A percentile compares a stretch with the other conserved stretches of the same genome.
Evolutionary conservation across 1,140 invertebrate species (phyloP).

Genomic region (Epicauta chinensis): DNA sequence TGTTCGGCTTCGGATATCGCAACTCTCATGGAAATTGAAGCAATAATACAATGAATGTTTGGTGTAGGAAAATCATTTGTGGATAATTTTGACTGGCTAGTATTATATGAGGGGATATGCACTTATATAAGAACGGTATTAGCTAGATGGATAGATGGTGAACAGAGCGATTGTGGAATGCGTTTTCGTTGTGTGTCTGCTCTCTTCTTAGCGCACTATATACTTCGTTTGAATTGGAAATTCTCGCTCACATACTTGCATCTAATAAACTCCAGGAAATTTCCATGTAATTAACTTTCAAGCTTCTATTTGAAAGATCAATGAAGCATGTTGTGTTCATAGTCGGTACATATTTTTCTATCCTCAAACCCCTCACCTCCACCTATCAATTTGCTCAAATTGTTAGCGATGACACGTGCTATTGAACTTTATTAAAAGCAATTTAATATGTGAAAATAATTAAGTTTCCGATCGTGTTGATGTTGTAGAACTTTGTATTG

Average conservation of each 20-base stretch:
- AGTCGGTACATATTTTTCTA: slow-evolving; percentile 20
- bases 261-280: slow-evolving; percentile 41
- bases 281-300: slow-evolving; percentile 43
- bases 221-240: slow-evolving; percentile 42
- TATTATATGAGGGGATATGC: not conserved
- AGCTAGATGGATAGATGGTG: not conserved
- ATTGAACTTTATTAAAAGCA: no score
- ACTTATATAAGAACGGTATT: not conserved
- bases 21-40: slow-evolving; percentile 15
- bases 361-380: not conserved
- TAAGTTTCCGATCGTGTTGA: no score
- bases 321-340: slow-evolving; percentile 28
- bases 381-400: no score
- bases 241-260: slow-evolving; percentile 42
- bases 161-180: slow-evolving; percentile 27
- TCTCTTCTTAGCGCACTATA: slow-evolving; percentile 23
- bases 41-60: not conserved
- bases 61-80: not conserved
- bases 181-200: slow-evolving; percentile 23
- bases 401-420: no score
- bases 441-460: no score
- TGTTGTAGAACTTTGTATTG: no score
- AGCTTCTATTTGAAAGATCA: slow-evolving; percentile 34
- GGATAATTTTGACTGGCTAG: no score
- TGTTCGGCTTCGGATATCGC: slow-evolving; percentile 29